These are phyloP conservation scores for Phoxinus phoxinus DNA, from an alignment of 2,113 vertebrate genomes.

Conservation along the genomic window DNA sequence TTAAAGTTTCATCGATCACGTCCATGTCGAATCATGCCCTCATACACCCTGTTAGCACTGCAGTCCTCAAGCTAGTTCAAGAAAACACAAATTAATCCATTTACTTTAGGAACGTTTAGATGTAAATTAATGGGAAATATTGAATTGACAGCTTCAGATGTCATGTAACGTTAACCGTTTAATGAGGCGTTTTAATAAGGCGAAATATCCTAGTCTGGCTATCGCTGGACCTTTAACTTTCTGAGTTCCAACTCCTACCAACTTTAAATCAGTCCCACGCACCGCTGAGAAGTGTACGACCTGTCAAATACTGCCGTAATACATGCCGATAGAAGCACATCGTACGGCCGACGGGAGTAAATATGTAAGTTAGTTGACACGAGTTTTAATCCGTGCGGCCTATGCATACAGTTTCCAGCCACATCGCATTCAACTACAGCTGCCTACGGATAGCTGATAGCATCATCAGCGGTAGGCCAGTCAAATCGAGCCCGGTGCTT, in stretches of 20 bases:
- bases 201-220: not conserved
- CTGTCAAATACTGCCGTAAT: not conserved
- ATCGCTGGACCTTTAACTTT: conserved; percentile 8
- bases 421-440: conserved; percentile 60
- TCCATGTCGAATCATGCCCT: not conserved
- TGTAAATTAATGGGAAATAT: not conserved
- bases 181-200: not conserved
- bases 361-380: not conserved
- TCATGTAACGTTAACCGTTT: not conserved
- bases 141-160: not conserved
- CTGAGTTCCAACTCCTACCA: conserved; percentile 22
- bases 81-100: not conserved
- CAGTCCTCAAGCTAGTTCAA: not conserved
- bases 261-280: conserved; percentile 2
- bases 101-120: not conserved
- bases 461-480: conserved; percentile 37
- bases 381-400: conserved; percentile 68
- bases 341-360: not conserved
- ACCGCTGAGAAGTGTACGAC: not conserved
- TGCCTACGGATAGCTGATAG: conserved; percentile 11
- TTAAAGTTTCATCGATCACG: not conserved
- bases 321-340: not conserved
- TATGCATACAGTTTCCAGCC: conserved; percentile 40
- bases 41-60: not conserved
- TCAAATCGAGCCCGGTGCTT: conserved; percentile 65